Percentiles rank a stretch among this genome's conserved stretches.
phyloP scores from a whole-genome alignment of 1,140 invertebrate genomes.

The Homalodisca vitripennis region DNA sequence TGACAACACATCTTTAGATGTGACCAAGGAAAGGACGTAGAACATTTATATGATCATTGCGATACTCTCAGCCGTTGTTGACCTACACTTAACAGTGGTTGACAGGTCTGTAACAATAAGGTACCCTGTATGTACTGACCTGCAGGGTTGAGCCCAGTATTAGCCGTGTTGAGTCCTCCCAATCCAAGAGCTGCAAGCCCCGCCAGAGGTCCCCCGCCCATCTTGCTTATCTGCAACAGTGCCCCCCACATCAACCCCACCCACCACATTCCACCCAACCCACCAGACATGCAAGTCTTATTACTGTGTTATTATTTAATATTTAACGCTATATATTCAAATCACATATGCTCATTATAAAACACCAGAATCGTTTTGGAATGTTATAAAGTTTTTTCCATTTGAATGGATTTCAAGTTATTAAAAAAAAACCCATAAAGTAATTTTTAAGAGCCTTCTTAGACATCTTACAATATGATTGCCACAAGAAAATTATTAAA shows the following conservation, averaged over 20 bases:
- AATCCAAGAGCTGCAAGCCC: slow-evolving; percentile 81
- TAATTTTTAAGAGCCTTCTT: too few species aligned
- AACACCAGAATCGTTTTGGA: too few species aligned
- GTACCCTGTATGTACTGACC: slow-evolving; percentile 55
- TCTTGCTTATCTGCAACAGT: slow-evolving; percentile 70
- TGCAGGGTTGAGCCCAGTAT: slow-evolving; percentile 83
- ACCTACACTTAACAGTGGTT: not conserved
- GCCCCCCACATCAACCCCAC: slow-evolving; percentile 36
- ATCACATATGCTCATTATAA: too few species aligned
- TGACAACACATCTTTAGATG: too few species aligned
- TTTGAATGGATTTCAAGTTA: too few species aligned
- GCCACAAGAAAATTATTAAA: too few species aligned
- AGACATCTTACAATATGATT: too few species aligned
- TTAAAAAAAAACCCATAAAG: too few species aligned
- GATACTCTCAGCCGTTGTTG: not conserved
- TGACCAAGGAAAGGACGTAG: too few species aligned
- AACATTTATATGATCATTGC: not conserved
- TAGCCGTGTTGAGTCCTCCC: slow-evolving; percentile 73
- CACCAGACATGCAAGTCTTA: not conserved
- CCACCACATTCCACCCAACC: slow-evolving; percentile 8
- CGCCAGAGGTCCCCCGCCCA: slow-evolving; percentile 82
- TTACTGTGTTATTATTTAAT: too few species aligned
- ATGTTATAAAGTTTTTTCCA: too few species aligned
- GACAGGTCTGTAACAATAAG: not conserved
- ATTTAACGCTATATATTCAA: too few species aligned